These are phyloP conservation scores for Brachypteracias leptosomus DNA, from an alignment of 2,113 vertebrate species.

Conservation along the genomic window DNA sequence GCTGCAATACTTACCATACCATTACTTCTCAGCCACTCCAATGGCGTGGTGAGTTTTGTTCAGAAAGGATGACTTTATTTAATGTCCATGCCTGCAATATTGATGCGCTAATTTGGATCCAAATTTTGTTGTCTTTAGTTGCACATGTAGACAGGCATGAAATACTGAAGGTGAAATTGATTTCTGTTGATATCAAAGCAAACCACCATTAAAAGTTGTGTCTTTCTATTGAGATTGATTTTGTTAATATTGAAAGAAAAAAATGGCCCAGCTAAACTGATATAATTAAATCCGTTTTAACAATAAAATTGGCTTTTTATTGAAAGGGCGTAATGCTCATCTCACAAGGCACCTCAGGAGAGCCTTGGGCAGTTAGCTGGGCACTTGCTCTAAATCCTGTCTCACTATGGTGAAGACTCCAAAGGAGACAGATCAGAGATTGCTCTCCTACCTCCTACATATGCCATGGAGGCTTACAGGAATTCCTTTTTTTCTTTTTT, in stretches of 20 bases:
- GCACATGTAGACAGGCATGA: accelerated
- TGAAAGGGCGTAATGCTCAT: background rate
- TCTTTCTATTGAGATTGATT: background rate
- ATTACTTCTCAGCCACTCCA: background rate
- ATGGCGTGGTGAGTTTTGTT: background rate
- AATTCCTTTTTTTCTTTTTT: background rate
- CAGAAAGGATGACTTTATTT: background rate
- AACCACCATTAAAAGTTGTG: accelerated
- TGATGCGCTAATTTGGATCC: background rate
- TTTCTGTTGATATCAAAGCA: background rate
- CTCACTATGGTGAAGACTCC: accelerated
- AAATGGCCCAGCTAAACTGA: background rate
- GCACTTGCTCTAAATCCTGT: background rate
- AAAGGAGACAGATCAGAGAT: background rate
- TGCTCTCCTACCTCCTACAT: background rate
- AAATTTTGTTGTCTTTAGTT: background rate
- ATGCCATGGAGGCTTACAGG: accelerated
- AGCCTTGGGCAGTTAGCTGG: background rate
- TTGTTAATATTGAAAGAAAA: background rate
- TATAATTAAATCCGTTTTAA: background rate
- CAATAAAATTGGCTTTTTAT: background rate
- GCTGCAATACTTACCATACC: background rate
- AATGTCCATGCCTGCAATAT: background rate
- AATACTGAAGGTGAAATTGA: background rate
- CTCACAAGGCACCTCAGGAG: background rate